Conservation (phyloP, 2,888 invertebrate species). For the Caenorhabditis drosophilae region DNA sequence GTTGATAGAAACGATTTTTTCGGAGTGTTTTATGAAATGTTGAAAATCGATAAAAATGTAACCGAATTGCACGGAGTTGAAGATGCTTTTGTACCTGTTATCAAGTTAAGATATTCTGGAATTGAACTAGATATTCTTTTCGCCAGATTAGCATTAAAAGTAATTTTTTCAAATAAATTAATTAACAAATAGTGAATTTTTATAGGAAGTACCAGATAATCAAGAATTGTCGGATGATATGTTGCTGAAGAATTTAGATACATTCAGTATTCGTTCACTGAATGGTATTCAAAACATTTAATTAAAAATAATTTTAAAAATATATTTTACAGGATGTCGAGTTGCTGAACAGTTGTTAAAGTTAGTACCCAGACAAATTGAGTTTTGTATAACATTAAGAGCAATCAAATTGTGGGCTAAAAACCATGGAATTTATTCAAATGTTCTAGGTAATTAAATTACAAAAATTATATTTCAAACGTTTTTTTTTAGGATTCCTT, state of each 20-base stretch:
- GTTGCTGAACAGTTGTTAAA: slow-evolving; percentile 97
- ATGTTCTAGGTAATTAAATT: slow-evolving; percentile 78
- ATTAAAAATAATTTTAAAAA: neutral
- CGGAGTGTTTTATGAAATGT: slow-evolving; percentile 86
- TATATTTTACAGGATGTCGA: slow-evolving; percentile 78
- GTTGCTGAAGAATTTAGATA: slow-evolving; percentile 90
- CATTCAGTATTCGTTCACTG: slow-evolving; percentile 80
- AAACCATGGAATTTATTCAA: slow-evolving; percentile 84
- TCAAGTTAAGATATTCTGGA: slow-evolving; percentile 97
- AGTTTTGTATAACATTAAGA: slow-evolving; percentile 88
- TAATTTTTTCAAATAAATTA: slow-evolving; percentile 69
- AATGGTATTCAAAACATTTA: slow-evolving; percentile 38
- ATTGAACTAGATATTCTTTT: slow-evolving; percentile 97
- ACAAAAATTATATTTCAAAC: neutral
- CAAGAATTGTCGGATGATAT: slow-evolving; percentile 88
- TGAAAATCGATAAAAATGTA: slow-evolving; percentile 79
- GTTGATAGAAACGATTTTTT: slow-evolving; percentile 93
- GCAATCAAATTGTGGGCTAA: slow-evolving; percentile 81
- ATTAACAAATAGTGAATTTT: neutral
- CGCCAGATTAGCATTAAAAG: slow-evolving; percentile 90
- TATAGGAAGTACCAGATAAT: slow-evolving; percentile 76
- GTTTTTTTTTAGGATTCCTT: slow-evolving; percentile 77
- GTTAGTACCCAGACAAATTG: slow-evolving; percentile 90
- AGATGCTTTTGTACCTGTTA: slow-evolving; percentile 97
- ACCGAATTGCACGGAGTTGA: slow-evolving; percentile 80